Evolutionary conservation across 2,113 vertebrate species (phyloP).

Genomic region (Cephalopholis sonnerati): DNA sequence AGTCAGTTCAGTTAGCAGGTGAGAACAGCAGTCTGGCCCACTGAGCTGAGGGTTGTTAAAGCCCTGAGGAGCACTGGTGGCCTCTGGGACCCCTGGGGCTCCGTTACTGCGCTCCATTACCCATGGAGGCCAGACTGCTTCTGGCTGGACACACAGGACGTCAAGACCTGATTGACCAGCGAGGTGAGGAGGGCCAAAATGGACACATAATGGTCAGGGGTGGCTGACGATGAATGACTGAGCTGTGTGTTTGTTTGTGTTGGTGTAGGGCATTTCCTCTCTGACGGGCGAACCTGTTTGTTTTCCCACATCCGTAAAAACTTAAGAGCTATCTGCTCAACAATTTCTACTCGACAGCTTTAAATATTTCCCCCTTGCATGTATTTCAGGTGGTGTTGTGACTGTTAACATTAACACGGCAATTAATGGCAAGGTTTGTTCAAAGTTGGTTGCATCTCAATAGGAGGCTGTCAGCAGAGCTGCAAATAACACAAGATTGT

Average conservation of each 20-base stretch:
- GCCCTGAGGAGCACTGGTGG: slow-evolving; percentile 17
- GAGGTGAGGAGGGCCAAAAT: slow-evolving; percentile 59
- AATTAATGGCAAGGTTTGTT: background rate
- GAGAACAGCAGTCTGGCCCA: slow-evolving; percentile 48
- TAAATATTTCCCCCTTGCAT: background rate
- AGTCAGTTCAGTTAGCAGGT: slow-evolving; percentile 48
- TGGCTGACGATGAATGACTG: slow-evolving; percentile 18
- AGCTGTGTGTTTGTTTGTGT: slow-evolving; percentile 38
- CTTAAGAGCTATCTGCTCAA: background rate
- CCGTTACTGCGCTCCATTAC: slow-evolving; percentile 50
- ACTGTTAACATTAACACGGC: background rate
- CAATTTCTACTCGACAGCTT: background rate
- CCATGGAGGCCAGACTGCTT: slow-evolving; percentile 21
- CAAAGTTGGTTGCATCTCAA: slow-evolving; percentile 21
- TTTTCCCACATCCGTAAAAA: slow-evolving; percentile 45
- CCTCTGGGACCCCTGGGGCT: slow-evolving; percentile 35
- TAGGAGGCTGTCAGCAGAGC: slow-evolving; percentile 12
- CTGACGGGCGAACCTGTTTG: slow-evolving; percentile 2
- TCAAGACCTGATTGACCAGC: slow-evolving; percentile 50
- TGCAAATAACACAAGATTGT: slow-evolving; percentile 22
- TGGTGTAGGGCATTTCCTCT: slow-evolving; percentile 39
- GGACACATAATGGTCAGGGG: slow-evolving; percentile 46
- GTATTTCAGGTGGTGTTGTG: background rate
- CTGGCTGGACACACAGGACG: slow-evolving; percentile 43
- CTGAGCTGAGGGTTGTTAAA: slow-evolving; percentile 30